These are phyloP conservation scores for Subanguina moxae DNA, from an alignment of 1,140 invertebrate genomes.

Conservation along the genomic window DNA sequence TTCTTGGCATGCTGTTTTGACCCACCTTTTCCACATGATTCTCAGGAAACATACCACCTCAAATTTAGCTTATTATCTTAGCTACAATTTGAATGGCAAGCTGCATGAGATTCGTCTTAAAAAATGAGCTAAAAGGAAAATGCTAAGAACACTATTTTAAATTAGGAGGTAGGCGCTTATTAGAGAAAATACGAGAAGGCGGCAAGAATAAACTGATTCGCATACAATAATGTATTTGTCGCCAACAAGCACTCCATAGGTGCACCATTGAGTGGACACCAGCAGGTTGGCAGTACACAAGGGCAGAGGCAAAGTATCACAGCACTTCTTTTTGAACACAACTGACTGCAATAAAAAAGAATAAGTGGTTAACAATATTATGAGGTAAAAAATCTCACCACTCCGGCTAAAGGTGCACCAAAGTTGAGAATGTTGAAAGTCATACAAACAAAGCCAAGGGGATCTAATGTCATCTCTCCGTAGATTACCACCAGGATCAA, in stretches of 20 bases:
- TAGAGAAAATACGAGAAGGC: too few relatives aligned
- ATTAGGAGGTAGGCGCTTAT: too few relatives aligned
- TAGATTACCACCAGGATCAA: slow-evolving; percentile 46
- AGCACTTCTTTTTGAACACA: slow-evolving; percentile 46
- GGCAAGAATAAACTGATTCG: too few relatives aligned
- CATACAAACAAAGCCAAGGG: slow-evolving; percentile 52
- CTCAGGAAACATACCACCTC: too few relatives aligned
- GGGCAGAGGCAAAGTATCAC: slow-evolving; percentile 52
- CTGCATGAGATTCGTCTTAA: too few relatives aligned
- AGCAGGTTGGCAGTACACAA: slow-evolving; percentile 55
- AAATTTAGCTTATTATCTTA: too few relatives aligned
- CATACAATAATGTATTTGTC: slow-evolving; percentile 56
- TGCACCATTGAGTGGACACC: slow-evolving; percentile 56
- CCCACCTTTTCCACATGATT: too few relatives aligned
- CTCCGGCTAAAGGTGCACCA: slow-evolving; percentile 55
- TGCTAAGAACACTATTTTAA: too few relatives aligned
- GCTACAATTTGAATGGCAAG: too few relatives aligned
- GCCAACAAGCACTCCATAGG: slow-evolving; percentile 52
- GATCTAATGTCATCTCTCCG: slow-evolving; percentile 23
- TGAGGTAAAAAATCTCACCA: slow-evolving; percentile 17
- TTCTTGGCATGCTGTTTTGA: too few relatives aligned
- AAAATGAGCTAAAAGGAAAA: not conserved
- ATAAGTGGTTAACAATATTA: slow-evolving; percentile 6
- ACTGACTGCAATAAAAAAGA: slow-evolving; percentile 31
- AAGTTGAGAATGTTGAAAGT: slow-evolving; percentile 59